Percentiles rank a stretch among this genome's conserved stretches.
Conservation (phyloP, 2,888 invertebrate genomes). For the Meiosimyza platycephala region DNA sequence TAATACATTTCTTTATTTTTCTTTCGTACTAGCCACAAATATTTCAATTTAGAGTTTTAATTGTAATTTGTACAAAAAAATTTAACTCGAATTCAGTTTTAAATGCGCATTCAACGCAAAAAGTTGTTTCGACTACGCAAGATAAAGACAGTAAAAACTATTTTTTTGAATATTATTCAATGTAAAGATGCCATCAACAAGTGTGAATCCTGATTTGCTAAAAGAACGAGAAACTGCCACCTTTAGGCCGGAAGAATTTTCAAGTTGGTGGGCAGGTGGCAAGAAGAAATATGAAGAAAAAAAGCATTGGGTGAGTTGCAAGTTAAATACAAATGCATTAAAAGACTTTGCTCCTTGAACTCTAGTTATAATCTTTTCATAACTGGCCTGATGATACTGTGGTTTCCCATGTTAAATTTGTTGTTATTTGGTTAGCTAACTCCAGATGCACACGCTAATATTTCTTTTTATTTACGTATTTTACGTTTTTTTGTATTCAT, state of each 20-base stretch:
- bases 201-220: slow-evolving; percentile 76
- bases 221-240: slow-evolving; percentile 80
- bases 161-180: too few species aligned
- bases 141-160: too few species aligned
- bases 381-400: too few species aligned
- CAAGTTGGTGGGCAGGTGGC: slow-evolving; percentile 83
- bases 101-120: slow-evolving; percentile 17
- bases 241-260: slow-evolving; percentile 81
- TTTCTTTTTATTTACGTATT: background rate
- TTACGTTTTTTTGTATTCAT: too few species aligned
- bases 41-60: slow-evolving; percentile 1
- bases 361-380: too few species aligned
- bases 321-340: too few species aligned
- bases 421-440: too few species aligned
- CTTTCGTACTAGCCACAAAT: too few species aligned
- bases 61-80: background rate
- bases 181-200: slow-evolving; percentile 38
- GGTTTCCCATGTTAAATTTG: too few species aligned
- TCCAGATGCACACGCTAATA: background rate
- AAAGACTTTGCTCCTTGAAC: too few species aligned
- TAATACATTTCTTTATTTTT: too few species aligned
- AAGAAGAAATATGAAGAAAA: slow-evolving; percentile 78
- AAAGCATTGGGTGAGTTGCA: slow-evolving; percentile 65
- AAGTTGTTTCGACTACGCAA: background rate
- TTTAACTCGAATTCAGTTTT: slow-evolving; percentile 12